phyloP scores from a whole-genome alignment of 2,888 invertebrate genomes.

The Xestia rhomboidea region DNA sequence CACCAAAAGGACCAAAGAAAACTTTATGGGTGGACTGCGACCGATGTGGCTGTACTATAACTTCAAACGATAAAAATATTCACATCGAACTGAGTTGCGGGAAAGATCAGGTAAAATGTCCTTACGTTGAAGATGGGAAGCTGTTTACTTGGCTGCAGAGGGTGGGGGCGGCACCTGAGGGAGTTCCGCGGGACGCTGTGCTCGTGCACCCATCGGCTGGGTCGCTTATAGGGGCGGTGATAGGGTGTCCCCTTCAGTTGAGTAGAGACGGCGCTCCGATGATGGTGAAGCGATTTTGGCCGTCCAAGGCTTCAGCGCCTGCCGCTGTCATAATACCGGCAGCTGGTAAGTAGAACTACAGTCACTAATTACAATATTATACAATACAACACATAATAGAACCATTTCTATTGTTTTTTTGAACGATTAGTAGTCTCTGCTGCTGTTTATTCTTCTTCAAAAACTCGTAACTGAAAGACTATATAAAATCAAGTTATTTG shows the following conservation, averaged over 20 bases:
- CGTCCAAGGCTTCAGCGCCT: constrained; percentile 85
- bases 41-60: constrained; percentile 89
- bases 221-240: constrained; percentile 82
- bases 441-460: not conserved
- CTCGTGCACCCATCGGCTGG: constrained; percentile 85
- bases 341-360: constrained; percentile 75
- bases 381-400: not conserved
- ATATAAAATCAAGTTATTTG: not conserved
- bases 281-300: constrained; percentile 87
- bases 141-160: constrained; percentile 84
- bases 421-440: not conserved
- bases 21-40: constrained; percentile 92
- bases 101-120: constrained; percentile 86
- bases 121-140: constrained; percentile 80
- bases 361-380: not conserved
- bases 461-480: not conserved
- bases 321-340: constrained; percentile 86
- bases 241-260: constrained; percentile 82
- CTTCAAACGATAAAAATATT: constrained; percentile 90
- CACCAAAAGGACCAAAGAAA: constrained; percentile 89
- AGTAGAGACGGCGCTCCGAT: constrained; percentile 81
- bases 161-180: constrained; percentile 79
- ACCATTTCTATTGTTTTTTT: not conserved
- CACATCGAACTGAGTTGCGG: constrained; percentile 90
- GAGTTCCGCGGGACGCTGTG: constrained; percentile 83